Conservation (phyloP, 1,140 invertebrate genomes). For the Zaprionus ghesquierei region DNA sequence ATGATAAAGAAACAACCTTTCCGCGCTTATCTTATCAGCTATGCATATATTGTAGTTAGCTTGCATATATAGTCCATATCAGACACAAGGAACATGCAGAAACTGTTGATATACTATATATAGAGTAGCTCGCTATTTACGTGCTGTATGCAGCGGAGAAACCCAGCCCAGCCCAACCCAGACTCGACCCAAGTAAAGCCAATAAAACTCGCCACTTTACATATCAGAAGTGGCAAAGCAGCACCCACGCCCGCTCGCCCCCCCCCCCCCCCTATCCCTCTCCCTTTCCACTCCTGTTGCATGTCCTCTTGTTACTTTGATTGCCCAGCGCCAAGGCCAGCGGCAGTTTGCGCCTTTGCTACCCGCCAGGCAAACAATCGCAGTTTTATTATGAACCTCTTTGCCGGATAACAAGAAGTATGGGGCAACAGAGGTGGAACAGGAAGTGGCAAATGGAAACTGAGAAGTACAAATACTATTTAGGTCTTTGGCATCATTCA, state of each 20-base stretch:
- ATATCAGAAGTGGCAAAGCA: slow-evolving; percentile 25
- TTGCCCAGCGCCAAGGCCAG: slow-evolving; percentile 21
- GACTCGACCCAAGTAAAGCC: slow-evolving; percentile 3
- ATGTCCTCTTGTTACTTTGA: slow-evolving; percentile 31
- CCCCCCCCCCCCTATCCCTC: neutral
- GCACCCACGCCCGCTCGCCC: neutral
- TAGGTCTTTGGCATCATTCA: slow-evolving; percentile 30
- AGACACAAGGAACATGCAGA: neutral
- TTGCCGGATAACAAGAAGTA: slow-evolving; percentile 6
- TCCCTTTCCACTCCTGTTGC: neutral
- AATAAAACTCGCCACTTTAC: slow-evolving; percentile 25
- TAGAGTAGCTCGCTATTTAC: neutral
- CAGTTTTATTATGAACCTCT: slow-evolving; percentile 63
- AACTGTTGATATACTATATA: neutral
- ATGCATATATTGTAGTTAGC: neutral
- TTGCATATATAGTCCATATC: neutral
- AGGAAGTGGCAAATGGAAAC: neutral
- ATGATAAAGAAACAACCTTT: neutral
- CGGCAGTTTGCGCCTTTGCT: neutral
- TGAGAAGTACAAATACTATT: slow-evolving; percentile 23
- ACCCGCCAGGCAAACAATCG: slow-evolving; percentile 36
- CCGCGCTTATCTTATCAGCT: neutral
- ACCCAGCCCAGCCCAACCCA: neutral
- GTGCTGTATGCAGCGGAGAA: neutral
- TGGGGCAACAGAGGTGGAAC: neutral